Conservation (phyloP, 2,888 invertebrate genomes). For the Allophyes oxyacanthae region DNA sequence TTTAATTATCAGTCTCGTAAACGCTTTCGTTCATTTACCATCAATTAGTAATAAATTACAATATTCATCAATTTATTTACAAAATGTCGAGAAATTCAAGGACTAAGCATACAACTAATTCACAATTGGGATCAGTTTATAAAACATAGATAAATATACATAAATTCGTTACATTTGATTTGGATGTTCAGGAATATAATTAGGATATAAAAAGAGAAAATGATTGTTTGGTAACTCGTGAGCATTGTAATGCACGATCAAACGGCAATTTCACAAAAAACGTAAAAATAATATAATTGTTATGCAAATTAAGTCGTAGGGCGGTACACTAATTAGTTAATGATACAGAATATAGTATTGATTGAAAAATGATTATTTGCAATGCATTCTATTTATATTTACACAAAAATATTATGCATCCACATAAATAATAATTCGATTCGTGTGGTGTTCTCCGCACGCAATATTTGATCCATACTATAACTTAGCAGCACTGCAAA, state of each 20-base stretch:
- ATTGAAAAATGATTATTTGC: slow-evolving; percentile 58
- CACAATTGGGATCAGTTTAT: slow-evolving; percentile 42
- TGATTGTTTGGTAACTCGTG: slow-evolving; percentile 54
- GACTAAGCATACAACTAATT: slow-evolving; percentile 47
- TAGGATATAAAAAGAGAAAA: slow-evolving; percentile 46
- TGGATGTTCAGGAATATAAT: slow-evolving; percentile 44
- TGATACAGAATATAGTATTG: slow-evolving; percentile 54
- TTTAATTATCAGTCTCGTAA: slow-evolving; percentile 76
- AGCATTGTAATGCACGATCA: slow-evolving; percentile 30
- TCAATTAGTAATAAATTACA: slow-evolving; percentile 68
- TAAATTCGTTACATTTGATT: slow-evolving; percentile 54
- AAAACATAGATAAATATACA: slow-evolving; percentile 19
- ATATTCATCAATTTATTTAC: slow-evolving; percentile 63
- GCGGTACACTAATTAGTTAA: slow-evolving; percentile 32
- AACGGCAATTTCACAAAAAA: slow-evolving; percentile 32
- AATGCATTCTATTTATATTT: slow-evolving; percentile 59
- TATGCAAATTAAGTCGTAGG: slow-evolving; percentile 29
- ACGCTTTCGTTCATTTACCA: slow-evolving; percentile 67
- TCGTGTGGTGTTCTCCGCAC: slow-evolving; percentile 23
- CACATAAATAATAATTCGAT: slow-evolving; percentile 32
- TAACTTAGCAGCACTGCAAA: slow-evolving; percentile 7
- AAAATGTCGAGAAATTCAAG: slow-evolving; percentile 55
- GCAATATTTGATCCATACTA: slow-evolving; percentile 34
- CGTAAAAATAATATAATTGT: slow-evolving; percentile 22
- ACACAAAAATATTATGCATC: slow-evolving; percentile 52